Evolutionary conservation across 2,888 invertebrate genomes (phyloP).

Genomic region (Nymphalis urticae): DNA sequence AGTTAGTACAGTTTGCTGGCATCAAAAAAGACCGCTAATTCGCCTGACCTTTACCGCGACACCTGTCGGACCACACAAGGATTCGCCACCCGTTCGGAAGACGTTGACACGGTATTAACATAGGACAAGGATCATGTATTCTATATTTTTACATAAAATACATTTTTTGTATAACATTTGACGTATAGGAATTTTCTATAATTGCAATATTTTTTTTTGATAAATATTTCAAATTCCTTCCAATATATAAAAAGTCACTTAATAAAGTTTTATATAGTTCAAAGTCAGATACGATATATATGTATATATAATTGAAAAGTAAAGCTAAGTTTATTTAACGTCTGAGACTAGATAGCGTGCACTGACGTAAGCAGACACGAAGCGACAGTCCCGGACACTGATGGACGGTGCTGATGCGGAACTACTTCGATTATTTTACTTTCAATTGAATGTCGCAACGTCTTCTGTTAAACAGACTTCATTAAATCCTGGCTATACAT

Average conservation of each 20-base stretch:
- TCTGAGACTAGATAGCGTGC: background rate
- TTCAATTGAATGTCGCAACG: slow-evolving; percentile 19
- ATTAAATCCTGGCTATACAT: no score
- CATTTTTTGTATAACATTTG: background rate
- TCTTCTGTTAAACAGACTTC: background rate
- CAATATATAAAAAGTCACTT: no score
- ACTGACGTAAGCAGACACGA: slow-evolving; percentile 4
- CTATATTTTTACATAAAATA: background rate
- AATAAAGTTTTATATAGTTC: no score
- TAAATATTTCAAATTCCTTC: no score
- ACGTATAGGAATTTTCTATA: no score
- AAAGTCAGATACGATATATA: no score
- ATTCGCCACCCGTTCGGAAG: slow-evolving; percentile 7
- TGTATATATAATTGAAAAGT: background rate
- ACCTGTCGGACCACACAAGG: slow-evolving; percentile 35
- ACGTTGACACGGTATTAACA: background rate
- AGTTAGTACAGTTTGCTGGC: slow-evolving; percentile 15
- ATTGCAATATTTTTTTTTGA: no score
- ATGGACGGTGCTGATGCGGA: slow-evolving; percentile 24
- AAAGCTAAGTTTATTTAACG: background rate
- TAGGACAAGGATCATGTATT: background rate
- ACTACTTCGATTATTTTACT: slow-evolving; percentile 27
- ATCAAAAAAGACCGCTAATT: slow-evolving; percentile 28
- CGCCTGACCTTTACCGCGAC: slow-evolving; percentile 25
- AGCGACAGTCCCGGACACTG: slow-evolving; percentile 23